A percentile compares a stretch with the other conserved stretches of the same genome.
Evolutionary conservation across 2,888 invertebrate species (phyloP).

Genomic region (Amphipyra tragopoginis): DNA sequence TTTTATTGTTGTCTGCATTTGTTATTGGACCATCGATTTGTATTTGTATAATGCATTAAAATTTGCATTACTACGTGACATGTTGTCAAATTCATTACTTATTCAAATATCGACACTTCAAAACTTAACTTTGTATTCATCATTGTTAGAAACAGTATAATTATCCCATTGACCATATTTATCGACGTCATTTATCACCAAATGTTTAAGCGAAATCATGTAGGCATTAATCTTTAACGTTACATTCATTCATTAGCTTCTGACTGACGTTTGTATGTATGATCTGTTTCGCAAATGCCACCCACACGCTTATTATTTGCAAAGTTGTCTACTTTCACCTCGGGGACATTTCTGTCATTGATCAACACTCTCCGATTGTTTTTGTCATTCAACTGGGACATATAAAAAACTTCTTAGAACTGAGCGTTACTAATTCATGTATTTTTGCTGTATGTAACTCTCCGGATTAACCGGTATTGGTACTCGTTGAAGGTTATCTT

Average conservation of each 20-base stretch:
- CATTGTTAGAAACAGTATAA: constrained; percentile 33
- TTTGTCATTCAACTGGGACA: constrained; percentile 13
- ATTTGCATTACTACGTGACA: constrained; percentile 54
- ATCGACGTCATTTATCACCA: constrained; percentile 34
- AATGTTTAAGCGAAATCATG: constrained; percentile 55
- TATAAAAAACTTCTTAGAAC: constrained; percentile 21
- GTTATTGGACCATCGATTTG: constrained; percentile 27
- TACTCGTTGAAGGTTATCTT: constrained; percentile 32
- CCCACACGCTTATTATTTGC: constrained; percentile 76
- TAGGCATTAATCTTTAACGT: constrained; percentile 49
- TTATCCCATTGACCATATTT: constrained; percentile 28
- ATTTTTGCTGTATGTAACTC: constrained; percentile 24
- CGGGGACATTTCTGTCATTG: constrained; percentile 61
- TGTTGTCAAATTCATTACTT: constrained; percentile 34
- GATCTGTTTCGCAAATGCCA: constrained; percentile 73
- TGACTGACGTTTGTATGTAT: constrained; percentile 71
- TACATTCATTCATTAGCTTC: constrained; percentile 62
- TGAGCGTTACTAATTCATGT: constrained; percentile 18
- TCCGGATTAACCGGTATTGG: constrained; percentile 43
- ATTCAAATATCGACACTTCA: constrained; percentile 31
- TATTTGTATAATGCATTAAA: constrained; percentile 37
- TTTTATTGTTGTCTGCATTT: constrained; percentile 32
- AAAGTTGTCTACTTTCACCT: constrained; percentile 74
- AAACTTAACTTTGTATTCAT: constrained; percentile 31
- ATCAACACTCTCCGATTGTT: constrained; percentile 59